Evolutionary conservation across 2,888 invertebrate genomes (phyloP).

Genomic region (Syrphus vitripennis): DNA sequence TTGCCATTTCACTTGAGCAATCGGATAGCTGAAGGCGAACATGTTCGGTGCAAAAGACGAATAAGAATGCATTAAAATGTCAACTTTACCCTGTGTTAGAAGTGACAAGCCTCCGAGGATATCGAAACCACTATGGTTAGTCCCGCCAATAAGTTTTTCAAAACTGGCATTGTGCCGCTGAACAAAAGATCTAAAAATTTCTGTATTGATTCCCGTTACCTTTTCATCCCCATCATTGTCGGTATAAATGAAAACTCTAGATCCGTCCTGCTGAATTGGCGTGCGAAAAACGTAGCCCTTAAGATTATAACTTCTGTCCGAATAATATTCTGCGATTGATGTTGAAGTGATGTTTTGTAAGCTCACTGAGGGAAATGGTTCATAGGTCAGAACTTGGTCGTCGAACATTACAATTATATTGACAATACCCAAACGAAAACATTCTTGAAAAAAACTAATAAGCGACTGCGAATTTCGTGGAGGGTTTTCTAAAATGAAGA

Average conservation of each 20-base stretch:
- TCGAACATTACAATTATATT: constrained; percentile 23
- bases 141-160: neutral
- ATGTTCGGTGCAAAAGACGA: constrained; percentile 16
- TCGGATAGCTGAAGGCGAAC: constrained; percentile 52
- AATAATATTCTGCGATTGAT: constrained; percentile 26
- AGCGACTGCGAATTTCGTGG: neutral
- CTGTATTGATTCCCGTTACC: constrained; percentile 27
- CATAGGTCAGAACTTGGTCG: constrained; percentile 25
- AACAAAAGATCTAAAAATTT: constrained; percentile 50
- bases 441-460: constrained; percentile 20
- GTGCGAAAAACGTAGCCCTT: constrained; percentile 48
- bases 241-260: constrained; percentile 38
- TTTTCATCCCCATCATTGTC: constrained; percentile 3
- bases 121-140: constrained; percentile 24
- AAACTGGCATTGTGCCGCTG: constrained; percentile 51
- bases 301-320: constrained; percentile 34
- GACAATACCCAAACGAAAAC: constrained; percentile 43
- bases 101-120: constrained; percentile 15
- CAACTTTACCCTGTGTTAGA: constrained; percentile 31
- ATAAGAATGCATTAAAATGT: constrained; percentile 52
- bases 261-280: constrained; percentile 42
- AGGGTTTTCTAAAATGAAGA: neutral
- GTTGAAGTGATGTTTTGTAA: constrained; percentile 32
- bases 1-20: constrained; percentile 46
- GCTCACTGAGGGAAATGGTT: constrained; percentile 45